These are phyloP conservation scores for Scomber scombrus DNA, from an alignment of 2,113 vertebrate species.

Conservation along the genomic window DNA sequence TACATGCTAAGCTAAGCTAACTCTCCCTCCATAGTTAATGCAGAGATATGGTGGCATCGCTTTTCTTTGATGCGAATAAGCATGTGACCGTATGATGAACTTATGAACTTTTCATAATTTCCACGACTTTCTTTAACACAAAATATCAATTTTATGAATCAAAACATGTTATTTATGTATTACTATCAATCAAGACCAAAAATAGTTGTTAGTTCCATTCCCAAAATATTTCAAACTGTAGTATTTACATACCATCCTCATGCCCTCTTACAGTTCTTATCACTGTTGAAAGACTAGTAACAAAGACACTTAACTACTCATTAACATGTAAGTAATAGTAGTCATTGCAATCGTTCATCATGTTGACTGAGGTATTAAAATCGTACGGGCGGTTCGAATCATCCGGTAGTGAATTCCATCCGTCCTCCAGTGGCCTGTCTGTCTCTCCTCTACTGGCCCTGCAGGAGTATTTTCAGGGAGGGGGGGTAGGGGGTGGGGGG, in stretches of 20 bases:
- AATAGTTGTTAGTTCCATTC: too few species aligned
- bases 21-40: too few species aligned
- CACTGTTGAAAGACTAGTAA: background rate
- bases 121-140: too few species aligned
- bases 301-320: background rate
- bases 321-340: background rate
- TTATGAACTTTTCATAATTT: too few species aligned
- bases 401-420: conserved; percentile 44
- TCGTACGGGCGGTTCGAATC: conserved; percentile 17
- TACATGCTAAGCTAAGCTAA: too few species aligned
- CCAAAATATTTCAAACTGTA: background rate
- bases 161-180: too few species aligned
- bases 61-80: background rate
- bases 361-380: conserved; percentile 9
- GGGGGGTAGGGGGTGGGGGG: conserved; percentile 31
- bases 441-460: conserved; percentile 47
- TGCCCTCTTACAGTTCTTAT: background rate
- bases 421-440: conserved; percentile 30
- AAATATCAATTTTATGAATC: too few species aligned
- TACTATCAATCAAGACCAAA: too few species aligned
- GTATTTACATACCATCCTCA: too few species aligned
- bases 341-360: background rate
- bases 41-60: too few species aligned
- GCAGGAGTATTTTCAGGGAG: conserved; percentile 25
- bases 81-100: too few species aligned